Evolutionary conservation across 2,113 vertebrate genomes (phyloP), one percentile per base, ranked within the genome.

Genomic region (Peromyscus leucopus): DNA sequence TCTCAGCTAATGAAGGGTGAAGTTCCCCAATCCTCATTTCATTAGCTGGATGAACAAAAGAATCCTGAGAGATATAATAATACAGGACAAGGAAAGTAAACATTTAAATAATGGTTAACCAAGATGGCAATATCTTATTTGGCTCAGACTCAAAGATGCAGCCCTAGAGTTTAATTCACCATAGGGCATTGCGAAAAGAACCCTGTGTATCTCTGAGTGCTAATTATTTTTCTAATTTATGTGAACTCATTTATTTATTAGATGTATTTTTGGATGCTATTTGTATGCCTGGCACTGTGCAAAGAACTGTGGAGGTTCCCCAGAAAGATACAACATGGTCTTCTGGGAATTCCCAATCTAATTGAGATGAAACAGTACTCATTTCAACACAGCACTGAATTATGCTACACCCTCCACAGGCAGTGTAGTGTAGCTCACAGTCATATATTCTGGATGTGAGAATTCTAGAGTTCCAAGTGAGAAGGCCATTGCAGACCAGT

Each of bases 21-120:
- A 99, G 99, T 97, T 99, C 99, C 93, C 99, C 99, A 98, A 99
- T 99, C 92, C 99, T 99, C 98, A 99, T 99, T 98, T 99, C 99
- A 82, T 99, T 99, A 95, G 99, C 99, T 94, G 99, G 99, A 91
- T 99, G 99, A 97, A 99, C 99, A 98, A 99, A 99, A 90, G 99
- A 99, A 98, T 99, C 99, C 99, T 99, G 98, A 90, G 97, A 97
- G 97, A 98, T 98, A 98, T 95, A 98, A 98, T 98, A 98, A 98
- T 98, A 98, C 94, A 98, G 95, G 97, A 98, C 22, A 98, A 98
- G 76, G 96, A 97, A 1, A 94, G 96, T 96, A 98, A 98, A 98
- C 97, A 97, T 98, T 98, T 95, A 95, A 98, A 97, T 90, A 97
- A 9, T n/a, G 87, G 95, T 97, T 97, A 98, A 98, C 94, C 97